These are phyloP conservation scores for Spinus olivaceus DNA, from an alignment of 2,797 vertebrate species.

Conservation along the genomic window DNA sequence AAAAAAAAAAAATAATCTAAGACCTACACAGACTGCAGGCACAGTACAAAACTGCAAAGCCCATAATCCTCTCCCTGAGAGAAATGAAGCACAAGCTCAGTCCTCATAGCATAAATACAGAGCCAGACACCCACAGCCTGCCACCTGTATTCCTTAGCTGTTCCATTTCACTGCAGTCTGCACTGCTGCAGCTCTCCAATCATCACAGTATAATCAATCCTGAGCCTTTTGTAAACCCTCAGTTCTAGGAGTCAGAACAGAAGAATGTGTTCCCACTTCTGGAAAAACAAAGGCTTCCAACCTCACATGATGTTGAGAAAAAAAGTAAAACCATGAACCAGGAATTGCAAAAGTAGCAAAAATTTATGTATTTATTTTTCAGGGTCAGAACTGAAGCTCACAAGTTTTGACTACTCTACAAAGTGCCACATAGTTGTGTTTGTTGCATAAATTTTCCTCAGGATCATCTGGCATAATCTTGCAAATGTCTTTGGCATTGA, in stretches of 20 bases:
- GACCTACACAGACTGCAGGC: neutral
- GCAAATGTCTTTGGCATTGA: neutral
- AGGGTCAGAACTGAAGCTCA: neutral
- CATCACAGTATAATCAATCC: neutral
- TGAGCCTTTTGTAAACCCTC: neutral
- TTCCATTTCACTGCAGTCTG: neutral
- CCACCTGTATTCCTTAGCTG: neutral
- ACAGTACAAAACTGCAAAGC: neutral
- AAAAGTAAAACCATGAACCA: neutral
- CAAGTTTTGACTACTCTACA: neutral
- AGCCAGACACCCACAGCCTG: neutral
- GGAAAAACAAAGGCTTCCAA: neutral
- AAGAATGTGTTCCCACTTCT: neutral
- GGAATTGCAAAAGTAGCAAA: neutral
- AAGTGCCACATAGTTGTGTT: neutral
- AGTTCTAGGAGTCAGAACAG: neutral
- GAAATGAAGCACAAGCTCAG: neutral
- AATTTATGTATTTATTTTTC: neutral
- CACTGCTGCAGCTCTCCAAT: neutral
- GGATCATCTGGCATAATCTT: neutral
- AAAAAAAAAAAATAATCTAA: neutral
- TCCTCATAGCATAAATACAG: neutral
- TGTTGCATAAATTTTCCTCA: neutral
- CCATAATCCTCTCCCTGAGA: conserved; percentile 2
- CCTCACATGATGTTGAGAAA: neutral